Conservation (phyloP, 64 coral and sea anemone species). For the Acropora yongei region DNA sequence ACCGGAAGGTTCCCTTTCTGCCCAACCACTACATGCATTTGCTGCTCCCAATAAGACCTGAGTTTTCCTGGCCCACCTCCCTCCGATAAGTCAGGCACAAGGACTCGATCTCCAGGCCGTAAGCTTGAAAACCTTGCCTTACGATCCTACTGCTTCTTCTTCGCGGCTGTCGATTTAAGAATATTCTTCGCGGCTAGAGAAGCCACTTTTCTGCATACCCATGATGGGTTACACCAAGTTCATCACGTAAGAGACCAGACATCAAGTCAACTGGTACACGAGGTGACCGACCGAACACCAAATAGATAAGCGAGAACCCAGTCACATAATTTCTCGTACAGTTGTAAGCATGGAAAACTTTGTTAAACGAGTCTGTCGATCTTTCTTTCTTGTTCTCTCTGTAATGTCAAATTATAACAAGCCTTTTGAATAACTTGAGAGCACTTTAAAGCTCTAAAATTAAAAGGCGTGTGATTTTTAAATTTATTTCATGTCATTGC, state of each 20-base stretch:
- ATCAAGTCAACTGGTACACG: constrained; percentile 66
- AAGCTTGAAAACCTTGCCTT: constrained; percentile 28
- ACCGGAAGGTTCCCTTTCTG: constrained; percentile 48
- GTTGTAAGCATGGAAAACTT: constrained; percentile 65
- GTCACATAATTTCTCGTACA: constrained; percentile 55
- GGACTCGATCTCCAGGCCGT: constrained; percentile 60
- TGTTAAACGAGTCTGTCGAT: constrained; percentile 66
- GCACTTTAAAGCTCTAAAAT: too few relatives aligned
- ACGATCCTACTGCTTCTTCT: constrained; percentile 44
- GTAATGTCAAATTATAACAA: too few relatives aligned
- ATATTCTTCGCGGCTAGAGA: constrained; percentile 12
- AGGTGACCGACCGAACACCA: constrained; percentile 61
- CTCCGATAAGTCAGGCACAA: constrained; percentile 48
- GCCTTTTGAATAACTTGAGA: too few relatives aligned
- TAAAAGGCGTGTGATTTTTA: too few relatives aligned
- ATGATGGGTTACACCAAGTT: constrained; percentile 15
- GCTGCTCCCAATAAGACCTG: constrained; percentile 41
- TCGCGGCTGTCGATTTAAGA: neutral
- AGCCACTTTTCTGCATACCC: constrained; percentile 60
- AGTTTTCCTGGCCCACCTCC: constrained; percentile 48
- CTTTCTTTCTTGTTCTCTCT: constrained; percentile 41
- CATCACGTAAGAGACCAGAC: constrained; percentile 40
- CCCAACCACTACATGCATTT: constrained; percentile 47
- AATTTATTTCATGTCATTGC: too few relatives aligned
- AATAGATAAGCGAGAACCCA: constrained; percentile 57